Evolutionary conservation across 2,888 invertebrate species (phyloP).

Genomic region (Dynastes maya): DNA sequence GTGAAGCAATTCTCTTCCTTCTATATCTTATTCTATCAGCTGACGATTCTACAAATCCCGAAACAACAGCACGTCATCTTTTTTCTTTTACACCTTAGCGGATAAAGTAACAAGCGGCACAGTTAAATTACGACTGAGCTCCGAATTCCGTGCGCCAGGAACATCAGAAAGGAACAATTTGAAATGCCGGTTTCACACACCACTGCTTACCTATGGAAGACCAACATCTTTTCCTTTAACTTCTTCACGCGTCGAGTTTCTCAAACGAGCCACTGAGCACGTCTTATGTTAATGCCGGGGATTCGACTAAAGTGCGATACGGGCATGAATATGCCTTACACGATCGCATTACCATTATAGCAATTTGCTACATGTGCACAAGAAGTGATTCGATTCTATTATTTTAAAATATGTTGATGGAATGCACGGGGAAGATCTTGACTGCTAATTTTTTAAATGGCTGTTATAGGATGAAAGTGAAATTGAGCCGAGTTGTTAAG

Average conservation of each 20-base stretch:
- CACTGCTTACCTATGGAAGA: conserved; percentile 50
- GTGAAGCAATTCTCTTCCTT: neutral
- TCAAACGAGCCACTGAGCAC: conserved; percentile 40
- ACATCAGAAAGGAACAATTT: conserved; percentile 45
- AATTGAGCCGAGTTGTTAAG: neutral
- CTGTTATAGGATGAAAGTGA: neutral
- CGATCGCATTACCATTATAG: neutral
- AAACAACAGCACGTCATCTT: conserved; percentile 23
- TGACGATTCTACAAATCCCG: conserved; percentile 12
- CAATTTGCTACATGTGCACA: neutral
- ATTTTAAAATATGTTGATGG: no score
- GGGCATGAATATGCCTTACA: conserved; percentile 16
- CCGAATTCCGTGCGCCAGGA: conserved; percentile 15
- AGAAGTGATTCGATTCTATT: no score
- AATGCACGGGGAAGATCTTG: no score
- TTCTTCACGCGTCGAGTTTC: conserved; percentile 40
- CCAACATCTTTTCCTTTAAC: conserved; percentile 35
- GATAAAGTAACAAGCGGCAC: conserved; percentile 41
- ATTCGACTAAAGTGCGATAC: neutral
- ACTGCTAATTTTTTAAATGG: neutral
- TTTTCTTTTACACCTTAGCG: conserved; percentile 37
- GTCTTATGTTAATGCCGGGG: conserved; percentile 29
- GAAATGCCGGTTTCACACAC: conserved; percentile 52
- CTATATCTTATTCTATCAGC: conserved; percentile 1
- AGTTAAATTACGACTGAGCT: conserved; percentile 47